Conservation (phyloP, 2,888 invertebrate genomes). For the Eilema sororculum region DNA sequence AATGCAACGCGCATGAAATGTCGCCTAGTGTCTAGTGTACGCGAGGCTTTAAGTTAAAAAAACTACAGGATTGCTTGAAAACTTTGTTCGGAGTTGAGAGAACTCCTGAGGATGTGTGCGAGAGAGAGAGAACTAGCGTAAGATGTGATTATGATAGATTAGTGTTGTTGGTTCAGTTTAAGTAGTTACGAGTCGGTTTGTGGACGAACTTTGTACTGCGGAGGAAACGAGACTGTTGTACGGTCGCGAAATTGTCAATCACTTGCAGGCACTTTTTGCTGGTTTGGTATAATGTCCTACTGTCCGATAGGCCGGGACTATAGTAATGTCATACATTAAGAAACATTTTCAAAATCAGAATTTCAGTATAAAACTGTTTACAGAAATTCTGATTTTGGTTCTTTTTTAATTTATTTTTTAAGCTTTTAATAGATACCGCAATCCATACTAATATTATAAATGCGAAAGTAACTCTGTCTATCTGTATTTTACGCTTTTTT, state of each 20-base stretch:
- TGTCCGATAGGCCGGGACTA: too few species aligned
- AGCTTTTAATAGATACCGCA: too few species aligned
- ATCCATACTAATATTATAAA: too few species aligned
- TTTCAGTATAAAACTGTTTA: not conserved
- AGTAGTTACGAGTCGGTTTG: not conserved
- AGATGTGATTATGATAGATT: conserved; percentile 21
- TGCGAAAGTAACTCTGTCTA: too few species aligned
- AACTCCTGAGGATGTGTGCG: conserved; percentile 3
- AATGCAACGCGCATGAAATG: too few species aligned
- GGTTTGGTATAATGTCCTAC: too few species aligned
- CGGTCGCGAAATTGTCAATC: not conserved
- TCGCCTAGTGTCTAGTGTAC: too few species aligned
- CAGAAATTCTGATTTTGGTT: too few species aligned
- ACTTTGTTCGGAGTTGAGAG: conserved; percentile 22
- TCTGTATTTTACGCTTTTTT: too few species aligned
- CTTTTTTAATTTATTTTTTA: too few species aligned
- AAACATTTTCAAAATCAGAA: not conserved
- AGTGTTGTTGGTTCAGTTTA: conserved; percentile 12
- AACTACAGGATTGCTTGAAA: conserved; percentile 3
- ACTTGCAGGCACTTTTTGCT: not conserved
- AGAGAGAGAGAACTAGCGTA: conserved; percentile 7
- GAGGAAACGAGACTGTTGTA: not conserved
- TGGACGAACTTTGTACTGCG: not conserved
- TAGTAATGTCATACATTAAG: not conserved
- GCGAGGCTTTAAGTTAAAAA: not conserved